phyloP scores from a whole-genome alignment of 2,888 invertebrate species.

The Spilosoma lubricipeda region DNA sequence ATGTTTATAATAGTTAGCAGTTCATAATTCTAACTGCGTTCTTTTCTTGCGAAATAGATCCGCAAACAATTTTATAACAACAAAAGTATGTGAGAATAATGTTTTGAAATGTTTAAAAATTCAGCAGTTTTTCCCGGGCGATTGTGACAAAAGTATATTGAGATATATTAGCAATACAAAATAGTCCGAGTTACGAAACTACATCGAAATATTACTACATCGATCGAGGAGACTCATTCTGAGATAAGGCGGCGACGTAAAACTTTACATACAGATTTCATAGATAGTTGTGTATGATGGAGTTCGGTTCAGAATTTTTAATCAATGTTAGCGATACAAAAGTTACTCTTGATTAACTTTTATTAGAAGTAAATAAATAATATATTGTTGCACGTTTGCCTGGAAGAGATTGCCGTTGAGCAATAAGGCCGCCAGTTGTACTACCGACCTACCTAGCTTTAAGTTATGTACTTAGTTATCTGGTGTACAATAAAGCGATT shows the following conservation, averaged over 20 bases:
- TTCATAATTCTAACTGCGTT: background rate
- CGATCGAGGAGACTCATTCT: background rate
- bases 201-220: background rate
- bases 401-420: no score
- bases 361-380: no score
- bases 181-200: background rate
- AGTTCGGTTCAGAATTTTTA: background rate
- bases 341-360: no score
- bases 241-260: background rate
- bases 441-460: no score
- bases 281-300: background rate
- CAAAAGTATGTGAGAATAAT: background rate
- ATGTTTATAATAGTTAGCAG: constrained; percentile 10
- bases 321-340: background rate
- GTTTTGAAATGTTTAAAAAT: background rate
- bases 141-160: background rate
- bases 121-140: background rate
- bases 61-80: background rate
- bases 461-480: no score
- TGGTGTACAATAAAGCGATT: no score
- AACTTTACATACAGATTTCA: background rate
- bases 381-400: no score
- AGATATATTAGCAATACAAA: constrained; percentile 1
- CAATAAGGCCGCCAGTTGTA: no score
- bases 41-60: background rate